Evolutionary conservation across 2,113 vertebrate genomes (phyloP), one percentile per base, ranked within the genome.

Genomic region (Amblyornis subalaris): DNA sequence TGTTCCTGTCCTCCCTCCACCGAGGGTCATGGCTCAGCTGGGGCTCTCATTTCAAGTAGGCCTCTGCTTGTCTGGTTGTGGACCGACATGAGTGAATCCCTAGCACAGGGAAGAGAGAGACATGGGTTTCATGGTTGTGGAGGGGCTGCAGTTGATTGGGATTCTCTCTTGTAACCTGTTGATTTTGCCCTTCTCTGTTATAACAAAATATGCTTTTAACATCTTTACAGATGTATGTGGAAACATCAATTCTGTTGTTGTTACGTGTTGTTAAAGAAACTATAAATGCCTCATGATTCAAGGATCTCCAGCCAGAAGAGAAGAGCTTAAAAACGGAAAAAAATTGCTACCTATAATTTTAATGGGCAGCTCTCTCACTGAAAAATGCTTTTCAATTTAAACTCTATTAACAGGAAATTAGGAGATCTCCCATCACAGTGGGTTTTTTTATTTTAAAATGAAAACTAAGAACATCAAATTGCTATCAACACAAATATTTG

Each of bases 341-440:
- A 95, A 95, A 95, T 62, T 95, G 62, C 66, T 55, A 95, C 79
- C 55, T 69, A 82, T 94, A 94, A 93, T 85, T 94, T 93, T 93
- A 96, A 96, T 72, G 51, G 88, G 81, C 58, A 88, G 26, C 53
- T 93, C 53, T 94, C 77, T 25, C 79, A 87, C 7, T 89, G 79
- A 95, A 96, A 97, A 90, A 92, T 87, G 84, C 13, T 85, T 94
- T 97, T 89, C 92, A 91, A 91, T 95, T 96, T 94, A 87, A 96
- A 96, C 35, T 80, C 93, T 94, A 96, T 94, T 97, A 96, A 87
- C 89, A 90, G 79, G 79, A 96, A 97, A 95, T 97, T 94, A 95
- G 85, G 33, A 94, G 33, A 84, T 89, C 53, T 91, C 89, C 76
- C 78, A 93, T 93, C 58, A 93, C 47, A 64, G 11, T 61, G n/a